A percentile compares a stretch with the other conserved stretches of the same genome.
Conservation (phyloP, 2,113 vertebrate species). For the Xenopus laevis region DNA sequence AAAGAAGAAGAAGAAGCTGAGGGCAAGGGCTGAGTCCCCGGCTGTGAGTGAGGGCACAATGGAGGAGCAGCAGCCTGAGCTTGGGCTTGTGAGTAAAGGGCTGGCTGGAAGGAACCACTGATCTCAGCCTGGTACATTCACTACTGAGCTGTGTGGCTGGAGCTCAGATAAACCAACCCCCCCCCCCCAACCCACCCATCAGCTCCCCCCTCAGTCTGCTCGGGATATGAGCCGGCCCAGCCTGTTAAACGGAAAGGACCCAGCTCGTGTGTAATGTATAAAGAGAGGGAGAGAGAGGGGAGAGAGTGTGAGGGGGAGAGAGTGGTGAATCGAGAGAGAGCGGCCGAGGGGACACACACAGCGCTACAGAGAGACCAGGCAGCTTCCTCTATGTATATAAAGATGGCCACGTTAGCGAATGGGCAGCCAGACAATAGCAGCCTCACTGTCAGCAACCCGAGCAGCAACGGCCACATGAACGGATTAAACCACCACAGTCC, state of each 20-base stretch:
- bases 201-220: slow-evolving; percentile 72
- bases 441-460: slow-evolving; percentile 50
- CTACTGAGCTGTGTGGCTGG: slow-evolving; percentile 53
- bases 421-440: slow-evolving; percentile 92
- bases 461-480: slow-evolving; percentile 95
- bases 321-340: too few relatives aligned
- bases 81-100: too few relatives aligned
- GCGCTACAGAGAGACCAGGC: too few relatives aligned
- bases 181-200: too few relatives aligned
- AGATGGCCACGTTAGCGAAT: slow-evolving; percentile 99
- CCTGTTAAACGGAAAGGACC: slow-evolving; percentile 96
- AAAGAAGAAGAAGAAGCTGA: too few relatives aligned
- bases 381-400: slow-evolving; percentile 90
- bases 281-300: slow-evolving; percentile 59
- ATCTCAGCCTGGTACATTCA: slow-evolving; percentile 55
- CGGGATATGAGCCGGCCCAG: slow-evolving; percentile 79
- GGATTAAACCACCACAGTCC: slow-evolving; percentile 93
- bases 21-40: too few relatives aligned
- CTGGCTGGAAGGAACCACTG: too few relatives aligned
- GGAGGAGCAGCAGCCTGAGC: too few relatives aligned
- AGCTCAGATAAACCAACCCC: slow-evolving; percentile 50
- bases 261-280: slow-evolving; percentile 88
- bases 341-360: too few relatives aligned
- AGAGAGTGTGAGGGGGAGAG: slow-evolving; percentile 29
- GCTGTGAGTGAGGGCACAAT: too few relatives aligned